These are phyloP conservation scores for Chionodraco myersi DNA, from an alignment of 2,113 vertebrate species.

Conservation along the genomic window DNA sequence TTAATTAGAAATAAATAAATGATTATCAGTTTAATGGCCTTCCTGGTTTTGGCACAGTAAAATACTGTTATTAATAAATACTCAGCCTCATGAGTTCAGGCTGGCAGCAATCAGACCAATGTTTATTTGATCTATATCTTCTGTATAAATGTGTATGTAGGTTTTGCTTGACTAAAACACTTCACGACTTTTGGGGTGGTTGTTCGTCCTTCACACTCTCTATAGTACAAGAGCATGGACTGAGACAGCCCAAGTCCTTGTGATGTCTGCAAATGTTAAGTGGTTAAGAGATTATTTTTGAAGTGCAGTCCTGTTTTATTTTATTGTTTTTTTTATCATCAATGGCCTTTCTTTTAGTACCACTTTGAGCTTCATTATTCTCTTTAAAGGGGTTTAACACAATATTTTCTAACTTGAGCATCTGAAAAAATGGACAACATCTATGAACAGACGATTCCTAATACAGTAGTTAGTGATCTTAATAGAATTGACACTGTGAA, in stretches of 20 bases:
- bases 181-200: neutral
- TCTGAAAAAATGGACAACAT: neutral
- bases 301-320: neutral
- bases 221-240: neutral
- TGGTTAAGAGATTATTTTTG: neutral
- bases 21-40: no score
- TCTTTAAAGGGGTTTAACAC: neutral
- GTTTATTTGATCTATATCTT: no score
- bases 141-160: neutral
- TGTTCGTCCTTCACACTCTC: neutral
- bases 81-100: no score
- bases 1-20: no score
- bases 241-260: no score
- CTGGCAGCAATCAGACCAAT: no score
- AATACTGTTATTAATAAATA: no score
- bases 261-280: no score
- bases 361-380: neutral
- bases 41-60: no score
- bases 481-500: neutral
- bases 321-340: neutral
- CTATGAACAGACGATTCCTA: neutral
- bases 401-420: neutral
- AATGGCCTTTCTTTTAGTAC: neutral
- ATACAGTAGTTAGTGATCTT: neutral
- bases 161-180: neutral